Evolutionary conservation across 1,140 invertebrate genomes (phyloP), one percentile per base, ranked within the genome.

Genomic region (Nymphalis io): DNA sequence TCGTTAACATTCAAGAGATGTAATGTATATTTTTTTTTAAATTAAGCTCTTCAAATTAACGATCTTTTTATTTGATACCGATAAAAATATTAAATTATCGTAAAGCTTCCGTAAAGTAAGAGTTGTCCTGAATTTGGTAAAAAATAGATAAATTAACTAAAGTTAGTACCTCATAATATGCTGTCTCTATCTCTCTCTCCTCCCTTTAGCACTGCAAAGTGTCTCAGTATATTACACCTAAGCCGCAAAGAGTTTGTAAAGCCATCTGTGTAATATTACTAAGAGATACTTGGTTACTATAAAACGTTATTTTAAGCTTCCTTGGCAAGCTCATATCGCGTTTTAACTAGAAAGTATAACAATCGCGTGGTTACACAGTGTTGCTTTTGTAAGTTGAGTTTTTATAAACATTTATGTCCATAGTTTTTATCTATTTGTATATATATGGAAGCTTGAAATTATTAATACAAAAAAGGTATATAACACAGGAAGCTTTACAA

Each of bases 271-370:
- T 46, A 46, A 46, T 46, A 46, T 46, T 46, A 46, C 42, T 46
- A n/a, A 13, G 15, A 46, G 42, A 15, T n/a, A 42, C 40, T 12
- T 16, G 42, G 42, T n/a, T 46, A 15, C 42, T 46, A 5, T 46
- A 46, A 46, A 46, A 46, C n/a, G 42, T 46, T 46, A 46, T 46
- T 46, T 46, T 46, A 46, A n/a, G 42, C 40, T 60, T 42, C n/a
- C 59, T 39, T 39, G 57, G 57, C 59, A 44, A 60, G 40, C 59
- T 44, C 59, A 60, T 60, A 60, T 60, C 59, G 18, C 39, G 59
- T 23, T 60, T 60, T 20, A 44, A 60, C 59, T 21, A 60, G 59
- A 60, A 60, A 60, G 59, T 60, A 60, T 44, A 60, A 60, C 59
- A 60, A 60, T 60, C 20, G 15, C 2, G 59, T 21, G 20, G 38